Conservation (phyloP, 2,888 invertebrate species). For the Teleiodes luculella region DNA sequence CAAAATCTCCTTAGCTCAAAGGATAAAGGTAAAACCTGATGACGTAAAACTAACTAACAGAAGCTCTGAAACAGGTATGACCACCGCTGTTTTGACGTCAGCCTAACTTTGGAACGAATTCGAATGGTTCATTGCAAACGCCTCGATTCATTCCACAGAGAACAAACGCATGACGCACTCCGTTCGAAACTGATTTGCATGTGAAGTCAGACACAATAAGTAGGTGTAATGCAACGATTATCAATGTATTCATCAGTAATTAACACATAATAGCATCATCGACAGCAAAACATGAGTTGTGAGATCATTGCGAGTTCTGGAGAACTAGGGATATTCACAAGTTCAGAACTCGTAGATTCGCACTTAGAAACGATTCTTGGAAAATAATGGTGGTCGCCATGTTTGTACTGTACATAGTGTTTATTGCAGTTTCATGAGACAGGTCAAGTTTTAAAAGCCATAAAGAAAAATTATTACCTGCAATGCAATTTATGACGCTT, state of each 20-base stretch:
- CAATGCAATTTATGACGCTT: neutral
- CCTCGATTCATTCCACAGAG: neutral
- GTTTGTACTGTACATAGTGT: neutral
- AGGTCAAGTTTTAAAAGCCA: neutral
- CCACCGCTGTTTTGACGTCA: neutral
- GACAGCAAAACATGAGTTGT: neutral
- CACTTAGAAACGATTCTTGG: neutral
- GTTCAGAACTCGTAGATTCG: neutral
- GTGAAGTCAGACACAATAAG: neutral
- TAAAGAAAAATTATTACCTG: neutral
- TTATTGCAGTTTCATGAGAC: neutral
- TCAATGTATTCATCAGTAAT: neutral
- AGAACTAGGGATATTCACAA: neutral
- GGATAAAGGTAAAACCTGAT: neutral
- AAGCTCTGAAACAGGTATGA: neutral
- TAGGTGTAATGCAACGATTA: neutral
- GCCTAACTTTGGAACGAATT: neutral
- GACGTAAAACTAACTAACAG: neutral
- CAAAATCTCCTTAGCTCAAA: neutral
- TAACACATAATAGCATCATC: conserved; percentile 2
- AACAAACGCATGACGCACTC: neutral
- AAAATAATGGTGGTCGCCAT: neutral
- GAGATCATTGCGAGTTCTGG: neutral
- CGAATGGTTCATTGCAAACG: neutral
- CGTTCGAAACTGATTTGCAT: neutral